Conservation (phyloP, 2,797 vertebrate genomes). For the Tenualosa thibaudeaui region DNA sequence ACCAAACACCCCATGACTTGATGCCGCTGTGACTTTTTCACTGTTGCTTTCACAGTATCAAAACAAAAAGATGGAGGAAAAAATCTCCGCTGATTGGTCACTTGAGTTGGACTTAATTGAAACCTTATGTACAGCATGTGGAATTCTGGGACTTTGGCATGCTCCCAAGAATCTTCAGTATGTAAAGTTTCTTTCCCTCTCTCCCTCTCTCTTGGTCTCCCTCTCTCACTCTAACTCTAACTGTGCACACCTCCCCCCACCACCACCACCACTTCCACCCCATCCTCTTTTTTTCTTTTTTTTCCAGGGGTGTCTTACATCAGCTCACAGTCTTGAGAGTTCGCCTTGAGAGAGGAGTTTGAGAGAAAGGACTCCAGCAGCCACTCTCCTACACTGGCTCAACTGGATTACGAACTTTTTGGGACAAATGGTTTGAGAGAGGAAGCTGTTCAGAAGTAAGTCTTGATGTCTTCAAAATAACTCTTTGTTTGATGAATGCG, state of each 20-base stretch:
- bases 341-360: constrained; percentile 58
- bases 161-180: constrained; percentile 93
- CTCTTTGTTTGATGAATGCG: constrained; percentile 9
- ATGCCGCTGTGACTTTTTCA: constrained; percentile 70
- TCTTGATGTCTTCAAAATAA: constrained; percentile 28
- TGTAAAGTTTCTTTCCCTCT: constrained; percentile 68
- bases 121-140: constrained; percentile 91
- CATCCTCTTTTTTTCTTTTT: constrained; percentile 11
- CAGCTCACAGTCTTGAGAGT: constrained; percentile 74
- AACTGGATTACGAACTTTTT: constrained; percentile 49
- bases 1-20: constrained; percentile 8
- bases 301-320: constrained; percentile 88
- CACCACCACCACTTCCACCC: background rate
- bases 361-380: constrained; percentile 47
- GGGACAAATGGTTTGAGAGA: constrained; percentile 58
- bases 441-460: constrained; percentile 51
- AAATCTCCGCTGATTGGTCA: constrained; percentile 79
- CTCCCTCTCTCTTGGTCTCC: constrained; percentile 46
- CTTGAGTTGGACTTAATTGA: constrained; percentile 86
- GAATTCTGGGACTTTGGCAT: constrained; percentile 93
- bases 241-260: constrained; percentile 29
- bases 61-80: constrained; percentile 54
- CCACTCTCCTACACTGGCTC: constrained; percentile 33
- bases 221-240: constrained; percentile 33
- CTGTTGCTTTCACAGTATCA: constrained; percentile 51